Base-by-base conservation (phyloP, 2,888 invertebrate species). In the Tenthredo scrophulariae region DNA sequence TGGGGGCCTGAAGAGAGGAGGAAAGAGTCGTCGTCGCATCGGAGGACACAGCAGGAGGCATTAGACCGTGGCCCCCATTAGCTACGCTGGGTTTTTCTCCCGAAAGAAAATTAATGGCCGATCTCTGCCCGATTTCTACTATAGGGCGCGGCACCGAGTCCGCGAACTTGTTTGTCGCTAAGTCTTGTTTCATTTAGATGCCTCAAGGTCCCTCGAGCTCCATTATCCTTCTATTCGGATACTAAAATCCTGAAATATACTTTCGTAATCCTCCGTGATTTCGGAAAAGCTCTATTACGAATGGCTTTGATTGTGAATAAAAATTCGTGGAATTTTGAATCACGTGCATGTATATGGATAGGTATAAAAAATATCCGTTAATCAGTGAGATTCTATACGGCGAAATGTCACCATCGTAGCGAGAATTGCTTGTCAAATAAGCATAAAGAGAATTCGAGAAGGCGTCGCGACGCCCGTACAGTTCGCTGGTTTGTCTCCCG, bases 61-160 rank as follows among this genome's bases (percentile, higher is more conserved):
- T 93, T 92, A 93, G 93, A 92, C 90, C 92, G 91, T 91, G 89
- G 91, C 90, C 90, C 90, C 92, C 93, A 93, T 93, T 92, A 93
- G 91, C 91, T 89, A 90, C 89, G 89, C 90, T 89, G 88, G 87
- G 89, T 91, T 91, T 92, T 91, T 91, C 90, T 90, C 89, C 89
- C 91, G 89, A 91, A 92, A 91, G 89, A 89, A 91, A 92, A 93
- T 92, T 92, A 91, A 93, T 92, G 92, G 90, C 90, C 87, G 91
- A 92, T 92, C 91, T 92, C 89, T 88, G 85, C 86, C 83, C 83
- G 83, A 83, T 83, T 83, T 83, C 83, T 83, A 70, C 50, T 70
- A 43, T 22, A n/a, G 80, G 80, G 80, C 80, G 80, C 80, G 62
- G 80, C 80, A 33, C 46, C 40, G 18, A 40, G 50, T 13, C 67